Evolutionary conservation across 2,888 invertebrate genomes (phyloP).

Genomic region (Dascillus cervinus): DNA sequence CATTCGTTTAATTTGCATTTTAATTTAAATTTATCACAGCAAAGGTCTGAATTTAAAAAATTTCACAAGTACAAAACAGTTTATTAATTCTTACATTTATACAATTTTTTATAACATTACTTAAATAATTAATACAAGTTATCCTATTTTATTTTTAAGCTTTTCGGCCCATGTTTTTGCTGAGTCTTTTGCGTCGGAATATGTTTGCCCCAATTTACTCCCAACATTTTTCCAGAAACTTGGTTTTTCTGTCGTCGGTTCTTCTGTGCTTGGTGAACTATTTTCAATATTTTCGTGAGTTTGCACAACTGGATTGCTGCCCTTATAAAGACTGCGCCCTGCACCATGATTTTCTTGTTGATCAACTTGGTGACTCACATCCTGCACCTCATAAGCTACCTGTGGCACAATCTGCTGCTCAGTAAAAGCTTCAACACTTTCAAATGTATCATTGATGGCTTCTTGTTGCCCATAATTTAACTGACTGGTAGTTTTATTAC

Average conservation of each 20-base stretch:
- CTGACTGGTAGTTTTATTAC: no score
- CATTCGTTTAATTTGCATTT: neutral
- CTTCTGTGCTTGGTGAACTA: no score
- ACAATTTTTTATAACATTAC: neutral
- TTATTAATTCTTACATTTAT: neutral
- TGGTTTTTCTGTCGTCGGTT: conserved; percentile 34
- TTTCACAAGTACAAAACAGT: neutral
- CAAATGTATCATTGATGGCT: no score
- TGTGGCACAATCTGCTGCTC: conserved; percentile 8
- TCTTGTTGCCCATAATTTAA: no score
- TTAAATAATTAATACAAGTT: neutral
- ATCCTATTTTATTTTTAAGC: neutral
- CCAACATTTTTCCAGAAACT: conserved; percentile 47
- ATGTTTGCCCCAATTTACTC: conserved; percentile 17
- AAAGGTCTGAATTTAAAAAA: neutral
- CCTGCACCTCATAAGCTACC: neutral
- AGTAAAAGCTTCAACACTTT: no score
- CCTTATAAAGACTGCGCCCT: no score
- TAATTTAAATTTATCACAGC: neutral
- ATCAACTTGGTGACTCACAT: neutral
- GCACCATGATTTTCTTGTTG: no score
- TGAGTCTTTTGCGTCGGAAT: conserved; percentile 18
- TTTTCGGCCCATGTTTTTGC: conserved; percentile 6
- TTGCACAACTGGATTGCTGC: no score
- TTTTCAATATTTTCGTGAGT: no score